Evolutionary conservation across 2,113 vertebrate species (phyloP).

Genomic region (Tichodroma muraria): DNA sequence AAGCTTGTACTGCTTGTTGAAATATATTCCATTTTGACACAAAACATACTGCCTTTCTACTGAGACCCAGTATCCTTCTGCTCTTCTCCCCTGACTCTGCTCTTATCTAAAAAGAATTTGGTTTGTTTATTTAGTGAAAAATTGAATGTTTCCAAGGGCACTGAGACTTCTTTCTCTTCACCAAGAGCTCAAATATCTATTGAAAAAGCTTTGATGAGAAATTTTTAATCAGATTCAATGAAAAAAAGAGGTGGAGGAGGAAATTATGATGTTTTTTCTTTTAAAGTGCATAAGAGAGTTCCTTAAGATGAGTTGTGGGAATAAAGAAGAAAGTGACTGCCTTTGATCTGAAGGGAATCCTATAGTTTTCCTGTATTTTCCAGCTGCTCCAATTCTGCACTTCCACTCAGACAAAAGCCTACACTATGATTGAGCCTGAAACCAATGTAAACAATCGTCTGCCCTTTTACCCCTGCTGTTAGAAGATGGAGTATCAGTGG

Average conservation of each 20-base stretch:
- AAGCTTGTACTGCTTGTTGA: background rate
- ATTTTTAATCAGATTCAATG: background rate
- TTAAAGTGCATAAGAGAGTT: background rate
- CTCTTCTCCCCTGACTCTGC: background rate
- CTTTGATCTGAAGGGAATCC: slow-evolving; percentile 39
- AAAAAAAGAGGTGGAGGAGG: slow-evolving; percentile 2
- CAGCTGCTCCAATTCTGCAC: slow-evolving; percentile 13
- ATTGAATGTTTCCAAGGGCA: slow-evolving; percentile 12
- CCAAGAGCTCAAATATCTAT: background rate
- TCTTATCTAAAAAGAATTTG: slow-evolving; percentile 20
- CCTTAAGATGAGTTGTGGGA: background rate
- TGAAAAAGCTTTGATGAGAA: slow-evolving; percentile 32
- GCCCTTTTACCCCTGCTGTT: slow-evolving; percentile 33
- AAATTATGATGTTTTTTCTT: background rate
- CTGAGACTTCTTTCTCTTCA: background rate
- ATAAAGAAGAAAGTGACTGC: slow-evolving; percentile 3
- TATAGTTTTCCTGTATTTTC: slow-evolving; percentile 24
- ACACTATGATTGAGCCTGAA: background rate
- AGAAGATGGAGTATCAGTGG: slow-evolving; percentile 26
- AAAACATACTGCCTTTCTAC: background rate
- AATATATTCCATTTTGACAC: slow-evolving; percentile 4
- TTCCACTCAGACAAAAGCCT: slow-evolving; percentile 38
- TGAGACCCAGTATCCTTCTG: background rate
- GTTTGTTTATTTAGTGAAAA: slow-evolving; percentile 38
- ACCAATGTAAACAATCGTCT: slow-evolving; percentile 21